Conservation (phyloP, 1,140 invertebrate species). For the Calliopsis andreniformis region DNA sequence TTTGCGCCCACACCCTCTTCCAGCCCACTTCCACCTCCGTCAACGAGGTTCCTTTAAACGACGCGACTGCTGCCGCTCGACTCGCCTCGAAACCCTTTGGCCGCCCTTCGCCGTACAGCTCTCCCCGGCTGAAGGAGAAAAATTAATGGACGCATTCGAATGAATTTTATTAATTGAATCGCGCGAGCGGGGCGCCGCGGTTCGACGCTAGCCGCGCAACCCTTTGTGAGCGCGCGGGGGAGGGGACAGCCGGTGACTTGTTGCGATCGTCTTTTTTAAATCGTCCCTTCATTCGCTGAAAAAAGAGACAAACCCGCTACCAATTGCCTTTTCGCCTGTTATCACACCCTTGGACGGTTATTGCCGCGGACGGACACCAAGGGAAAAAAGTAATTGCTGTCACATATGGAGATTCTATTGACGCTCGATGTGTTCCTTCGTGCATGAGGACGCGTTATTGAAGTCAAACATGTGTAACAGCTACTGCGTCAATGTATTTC, state of each 20-base stretch:
- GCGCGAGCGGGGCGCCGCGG: conserved; percentile 56
- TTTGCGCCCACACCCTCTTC: conserved; percentile 67
- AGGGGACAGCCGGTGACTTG: conserved; percentile 62
- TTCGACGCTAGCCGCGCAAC: conserved; percentile 59
- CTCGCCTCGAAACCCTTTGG: conserved; percentile 68
- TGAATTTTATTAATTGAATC: conserved; percentile 80
- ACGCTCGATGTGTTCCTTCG: conserved; percentile 23
- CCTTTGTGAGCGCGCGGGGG: conserved; percentile 53
- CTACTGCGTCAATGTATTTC: no score
- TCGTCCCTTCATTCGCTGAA: conserved; percentile 38
- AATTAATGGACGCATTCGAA: conserved; percentile 78
- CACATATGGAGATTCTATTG: conserved; percentile 43
- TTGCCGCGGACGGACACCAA: conserved; percentile 33
- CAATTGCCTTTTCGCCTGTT: conserved; percentile 65
- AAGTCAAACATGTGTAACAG: conserved; percentile 12
- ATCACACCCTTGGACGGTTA: conserved; percentile 60
- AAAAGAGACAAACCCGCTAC: conserved; percentile 44
- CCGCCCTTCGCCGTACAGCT: conserved; percentile 47
- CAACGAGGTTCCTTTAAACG: conserved; percentile 73
- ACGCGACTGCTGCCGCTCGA: conserved; percentile 65
- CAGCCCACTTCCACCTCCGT: conserved; percentile 28
- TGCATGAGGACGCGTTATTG: conserved; percentile 36
- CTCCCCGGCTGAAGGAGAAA: conserved; percentile 57
- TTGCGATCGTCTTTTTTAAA: conserved; percentile 64
- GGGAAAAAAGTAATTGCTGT: conserved; percentile 46